Base-by-base conservation (phyloP, 2,113 vertebrate genomes). In the Girardinichthys multiradiatus region DNA sequence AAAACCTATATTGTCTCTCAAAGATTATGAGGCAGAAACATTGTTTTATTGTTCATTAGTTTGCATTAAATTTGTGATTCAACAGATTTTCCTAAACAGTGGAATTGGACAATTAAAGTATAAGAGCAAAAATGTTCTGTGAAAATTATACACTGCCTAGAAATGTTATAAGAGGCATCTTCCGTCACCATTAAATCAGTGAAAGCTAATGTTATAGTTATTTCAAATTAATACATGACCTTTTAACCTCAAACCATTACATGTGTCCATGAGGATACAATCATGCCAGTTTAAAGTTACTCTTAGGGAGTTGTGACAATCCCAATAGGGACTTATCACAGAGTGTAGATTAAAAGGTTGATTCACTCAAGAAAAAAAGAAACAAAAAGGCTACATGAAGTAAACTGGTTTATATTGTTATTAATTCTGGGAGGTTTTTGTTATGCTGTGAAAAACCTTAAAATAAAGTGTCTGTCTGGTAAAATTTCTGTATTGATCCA, bases 401-500 rank as follows among this genome's bases (percentile, higher is more conserved):
- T 67, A 1, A 48, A 75, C 1, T 71, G 29, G 59, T 31, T 10
- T 45, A 37, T 2, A 26, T 48, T 51, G 12, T 7, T 54, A 28
- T 62, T 3, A 31, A 30, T 60, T 64, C 31, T 68, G 31, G 28
- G 21, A 11, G 39, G 69, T 26, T 71, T 70, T 51, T n/a, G n/a
- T 51, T 42, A 65, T 39, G 21, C 37, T 21, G 42, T 45, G 39
- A 30, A 54, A 48, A 89, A n/a, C 24, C 19, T 54, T 63, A 64
- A 69, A 86, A 57, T 29, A 72, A 57, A 66, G 54, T 70, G 26
- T 82, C 78, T 88, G 69, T 90, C 80, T 76, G 70, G 71, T 81
- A 64, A 85, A 65, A 68, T 91, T 60, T 90, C 68, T 89, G 15
- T 88, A 90, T 83, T 73, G 79, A 94, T 95, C 87, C 91, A 98